Evolutionary conservation across 2,797 vertebrate species (phyloP).

Genomic region (Rhinichthys osculus): DNA sequence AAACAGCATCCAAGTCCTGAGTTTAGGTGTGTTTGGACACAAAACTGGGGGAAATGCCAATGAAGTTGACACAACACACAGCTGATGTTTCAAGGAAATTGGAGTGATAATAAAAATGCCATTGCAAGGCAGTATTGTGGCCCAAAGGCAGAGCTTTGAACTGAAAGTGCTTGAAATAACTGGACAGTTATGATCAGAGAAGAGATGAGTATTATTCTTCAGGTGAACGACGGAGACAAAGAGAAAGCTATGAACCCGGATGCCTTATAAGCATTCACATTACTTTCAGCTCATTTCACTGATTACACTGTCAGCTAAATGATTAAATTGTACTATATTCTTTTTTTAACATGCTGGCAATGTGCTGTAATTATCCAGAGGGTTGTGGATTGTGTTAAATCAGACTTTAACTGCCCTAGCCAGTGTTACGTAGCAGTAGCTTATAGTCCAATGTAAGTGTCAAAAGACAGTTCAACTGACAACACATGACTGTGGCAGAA

Average conservation of each 20-base stretch:
- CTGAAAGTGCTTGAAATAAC: constrained; percentile 25
- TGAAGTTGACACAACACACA: constrained; percentile 80
- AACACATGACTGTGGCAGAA: not conserved
- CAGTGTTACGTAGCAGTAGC: not conserved
- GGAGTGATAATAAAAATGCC: constrained; percentile 62
- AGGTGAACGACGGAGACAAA: not conserved
- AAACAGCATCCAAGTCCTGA: constrained; percentile 42
- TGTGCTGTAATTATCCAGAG: constrained; percentile 14
- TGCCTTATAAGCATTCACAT: constrained; percentile 16
- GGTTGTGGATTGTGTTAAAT: constrained; percentile 20
- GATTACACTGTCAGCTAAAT: not conserved
- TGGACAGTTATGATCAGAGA: not conserved
- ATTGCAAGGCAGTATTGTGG: constrained; percentile 34
- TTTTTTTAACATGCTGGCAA: constrained; percentile 18
- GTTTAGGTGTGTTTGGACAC: constrained; percentile 72
- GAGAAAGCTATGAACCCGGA: not conserved
- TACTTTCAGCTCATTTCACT: constrained; percentile 14
- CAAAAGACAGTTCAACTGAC: not conserved
- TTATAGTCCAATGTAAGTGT: not conserved
- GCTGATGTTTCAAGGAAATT: constrained; percentile 65
- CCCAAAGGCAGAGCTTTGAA: constrained; percentile 16
- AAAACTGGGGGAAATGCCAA: constrained; percentile 65
- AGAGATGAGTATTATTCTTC: not conserved
- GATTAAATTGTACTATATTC: not conserved
- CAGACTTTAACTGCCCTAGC: not conserved